Evolutionary conservation across 2,797 vertebrate genomes (phyloP).

Genomic region (Nyctibius grandis): DNA sequence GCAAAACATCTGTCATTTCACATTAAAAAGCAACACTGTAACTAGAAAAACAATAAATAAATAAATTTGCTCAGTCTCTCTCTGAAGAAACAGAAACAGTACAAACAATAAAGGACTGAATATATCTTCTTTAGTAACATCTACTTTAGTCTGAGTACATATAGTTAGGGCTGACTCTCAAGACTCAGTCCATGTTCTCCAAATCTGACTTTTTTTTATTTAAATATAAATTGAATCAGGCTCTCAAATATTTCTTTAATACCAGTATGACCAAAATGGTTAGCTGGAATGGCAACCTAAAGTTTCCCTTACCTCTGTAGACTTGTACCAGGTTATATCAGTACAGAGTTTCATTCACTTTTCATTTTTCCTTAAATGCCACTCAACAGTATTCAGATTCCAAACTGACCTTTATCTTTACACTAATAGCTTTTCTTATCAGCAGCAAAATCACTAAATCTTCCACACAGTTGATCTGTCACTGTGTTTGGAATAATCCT

Average conservation of each 20-base stretch:
- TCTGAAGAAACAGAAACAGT: background rate
- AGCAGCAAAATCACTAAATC: slow-evolving; percentile 26
- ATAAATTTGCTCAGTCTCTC: background rate
- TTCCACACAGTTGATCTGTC: slow-evolving; percentile 63
- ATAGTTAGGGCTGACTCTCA: background rate
- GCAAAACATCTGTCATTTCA: background rate
- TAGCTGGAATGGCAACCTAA: background rate
- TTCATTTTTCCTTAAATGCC: background rate
- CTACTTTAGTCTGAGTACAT: background rate
- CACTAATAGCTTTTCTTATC: slow-evolving; percentile 62
- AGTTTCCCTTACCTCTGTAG: background rate
- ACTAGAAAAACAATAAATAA: background rate
- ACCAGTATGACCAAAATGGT: fast-evolving
- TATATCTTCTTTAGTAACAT: background rate
- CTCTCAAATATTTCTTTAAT: background rate
- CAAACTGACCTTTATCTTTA: slow-evolving; percentile 47
- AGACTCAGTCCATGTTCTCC: background rate
- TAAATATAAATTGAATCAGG: background rate
- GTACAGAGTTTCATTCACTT: background rate
- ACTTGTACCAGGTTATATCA: background rate
- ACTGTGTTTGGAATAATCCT: slow-evolving; percentile 67
- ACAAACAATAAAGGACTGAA: background rate
- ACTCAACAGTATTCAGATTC: background rate
- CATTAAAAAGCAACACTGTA: background rate
- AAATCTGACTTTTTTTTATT: background rate